Conservation (phyloP, 2,797 vertebrate genomes). For the Eulemur coronatus region DNA sequence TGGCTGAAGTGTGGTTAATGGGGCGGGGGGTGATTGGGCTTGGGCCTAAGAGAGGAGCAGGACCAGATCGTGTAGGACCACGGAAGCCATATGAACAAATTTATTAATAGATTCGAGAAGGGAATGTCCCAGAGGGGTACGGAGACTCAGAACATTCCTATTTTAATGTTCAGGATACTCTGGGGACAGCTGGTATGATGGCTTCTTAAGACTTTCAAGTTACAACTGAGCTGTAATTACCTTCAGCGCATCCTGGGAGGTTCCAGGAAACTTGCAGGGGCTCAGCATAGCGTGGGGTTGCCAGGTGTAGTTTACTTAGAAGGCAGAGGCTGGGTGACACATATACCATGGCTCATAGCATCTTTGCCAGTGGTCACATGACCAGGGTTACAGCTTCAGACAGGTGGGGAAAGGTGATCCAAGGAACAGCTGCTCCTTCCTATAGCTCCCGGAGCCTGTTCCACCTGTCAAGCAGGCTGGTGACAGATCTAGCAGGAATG, state of each 20-base stretch:
- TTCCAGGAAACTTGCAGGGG: not conserved
- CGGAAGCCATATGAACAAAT: not conserved
- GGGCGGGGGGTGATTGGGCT: too few species aligned
- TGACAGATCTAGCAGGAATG: conserved; percentile 23
- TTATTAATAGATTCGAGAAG: not conserved
- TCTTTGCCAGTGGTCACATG: not conserved
- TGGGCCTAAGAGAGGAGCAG: not conserved
- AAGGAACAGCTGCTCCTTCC: not conserved
- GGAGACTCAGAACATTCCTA: not conserved
- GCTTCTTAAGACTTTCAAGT: not conserved
- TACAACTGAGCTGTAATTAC: not conserved
- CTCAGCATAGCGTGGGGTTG: too few species aligned
- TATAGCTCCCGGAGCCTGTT: conserved; percentile 36
- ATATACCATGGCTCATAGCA: not conserved
- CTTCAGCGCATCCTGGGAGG: not conserved
- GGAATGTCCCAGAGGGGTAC: too few species aligned
- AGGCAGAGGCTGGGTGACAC: not conserved
- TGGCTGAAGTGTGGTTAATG: not conserved
- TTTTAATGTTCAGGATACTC: not conserved
- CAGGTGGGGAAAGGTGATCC: not conserved
- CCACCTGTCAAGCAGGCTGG: conserved; percentile 19
- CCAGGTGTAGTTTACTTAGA: not conserved
- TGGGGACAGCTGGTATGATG: not conserved
- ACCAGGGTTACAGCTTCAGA: not conserved
- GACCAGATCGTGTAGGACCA: not conserved